Evolutionary conservation across 2,888 invertebrate species (phyloP).

Genomic region (Melanophora roralis): DNA sequence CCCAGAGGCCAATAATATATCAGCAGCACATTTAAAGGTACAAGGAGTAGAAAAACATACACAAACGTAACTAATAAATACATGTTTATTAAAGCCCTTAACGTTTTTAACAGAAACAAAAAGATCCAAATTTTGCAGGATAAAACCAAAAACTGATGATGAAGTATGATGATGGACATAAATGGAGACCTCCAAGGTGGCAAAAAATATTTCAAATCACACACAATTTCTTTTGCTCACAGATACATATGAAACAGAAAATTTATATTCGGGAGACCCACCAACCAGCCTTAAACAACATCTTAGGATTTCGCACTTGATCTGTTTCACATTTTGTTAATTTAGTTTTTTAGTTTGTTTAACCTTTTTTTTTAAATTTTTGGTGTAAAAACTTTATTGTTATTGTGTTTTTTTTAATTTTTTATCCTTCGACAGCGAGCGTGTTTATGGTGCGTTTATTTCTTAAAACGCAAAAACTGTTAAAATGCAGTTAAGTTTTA

Average conservation of each 20-base stretch:
- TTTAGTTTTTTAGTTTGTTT: conserved; percentile 12
- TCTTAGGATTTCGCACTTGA: conserved; percentile 52
- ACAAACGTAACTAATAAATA: conserved; percentile 45
- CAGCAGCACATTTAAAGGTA: conserved; percentile 41
- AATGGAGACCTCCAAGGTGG: conserved; percentile 59
- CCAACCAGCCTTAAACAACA: conserved; percentile 17
- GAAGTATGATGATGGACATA: conserved; percentile 37
- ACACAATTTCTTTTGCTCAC: conserved; percentile 24
- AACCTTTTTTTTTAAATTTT: no score
- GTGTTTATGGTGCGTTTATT: conserved; percentile 8
- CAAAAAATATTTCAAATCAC: conserved; percentile 50
- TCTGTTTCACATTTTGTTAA: conserved; percentile 44
- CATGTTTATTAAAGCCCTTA: background rate
- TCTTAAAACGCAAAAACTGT: conserved; percentile 48
- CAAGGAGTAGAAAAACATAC: conserved; percentile 7
- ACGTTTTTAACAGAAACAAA: background rate
- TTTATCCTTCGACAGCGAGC: conserved; percentile 15
- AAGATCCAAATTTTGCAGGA: background rate
- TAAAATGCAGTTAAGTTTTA: conserved; percentile 59
- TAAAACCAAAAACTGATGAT: background rate
- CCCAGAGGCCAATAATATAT: conserved; percentile 58
- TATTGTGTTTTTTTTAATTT: background rate
- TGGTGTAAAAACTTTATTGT: conserved; percentile 27
- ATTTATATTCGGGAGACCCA: conserved; percentile 39
- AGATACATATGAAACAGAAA: conserved; percentile 37